Conservation (phyloP, 2,113 vertebrate genomes). For the Pollimyrus isidori region DNA sequence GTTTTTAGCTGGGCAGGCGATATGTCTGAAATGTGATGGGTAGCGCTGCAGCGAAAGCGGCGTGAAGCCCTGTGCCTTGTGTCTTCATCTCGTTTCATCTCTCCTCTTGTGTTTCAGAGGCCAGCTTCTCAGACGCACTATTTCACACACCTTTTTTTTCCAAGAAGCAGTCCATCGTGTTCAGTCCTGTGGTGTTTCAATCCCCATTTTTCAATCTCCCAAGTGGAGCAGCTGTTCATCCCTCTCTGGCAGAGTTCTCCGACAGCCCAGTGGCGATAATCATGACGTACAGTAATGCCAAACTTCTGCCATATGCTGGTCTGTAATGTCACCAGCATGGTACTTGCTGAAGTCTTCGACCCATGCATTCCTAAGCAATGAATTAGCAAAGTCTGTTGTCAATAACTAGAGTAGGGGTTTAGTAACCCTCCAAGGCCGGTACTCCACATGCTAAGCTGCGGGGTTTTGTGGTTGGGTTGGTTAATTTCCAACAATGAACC, state of each 20-base stretch:
- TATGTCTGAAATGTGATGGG: neutral
- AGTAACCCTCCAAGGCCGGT: neutral
- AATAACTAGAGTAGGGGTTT: neutral
- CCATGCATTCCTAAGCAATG: neutral
- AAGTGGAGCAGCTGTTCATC: neutral
- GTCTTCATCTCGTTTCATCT: neutral
- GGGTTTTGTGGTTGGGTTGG: neutral
- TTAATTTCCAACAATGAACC: neutral
- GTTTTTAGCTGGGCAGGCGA: neutral
- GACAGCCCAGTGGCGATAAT: neutral
- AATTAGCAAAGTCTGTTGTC: neutral
- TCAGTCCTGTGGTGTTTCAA: neutral
- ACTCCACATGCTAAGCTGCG: neutral
- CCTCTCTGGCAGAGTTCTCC: neutral
- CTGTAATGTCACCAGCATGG: neutral
- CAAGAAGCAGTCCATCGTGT: neutral
- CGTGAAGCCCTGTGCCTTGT: neutral
- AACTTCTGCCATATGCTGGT: neutral
- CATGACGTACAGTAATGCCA: neutral
- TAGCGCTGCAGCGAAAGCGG: neutral
- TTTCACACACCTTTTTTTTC: neutral
- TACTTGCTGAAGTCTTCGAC: neutral
- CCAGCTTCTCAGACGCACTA: neutral
- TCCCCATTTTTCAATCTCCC: neutral
- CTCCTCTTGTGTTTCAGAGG: neutral